Percentiles rank a stretch among this genome's conserved stretches.
These are phyloP conservation scores for Drosophila meridiana DNA, from an alignment of 2,888 invertebrate genomes.

Conservation along the genomic window DNA sequence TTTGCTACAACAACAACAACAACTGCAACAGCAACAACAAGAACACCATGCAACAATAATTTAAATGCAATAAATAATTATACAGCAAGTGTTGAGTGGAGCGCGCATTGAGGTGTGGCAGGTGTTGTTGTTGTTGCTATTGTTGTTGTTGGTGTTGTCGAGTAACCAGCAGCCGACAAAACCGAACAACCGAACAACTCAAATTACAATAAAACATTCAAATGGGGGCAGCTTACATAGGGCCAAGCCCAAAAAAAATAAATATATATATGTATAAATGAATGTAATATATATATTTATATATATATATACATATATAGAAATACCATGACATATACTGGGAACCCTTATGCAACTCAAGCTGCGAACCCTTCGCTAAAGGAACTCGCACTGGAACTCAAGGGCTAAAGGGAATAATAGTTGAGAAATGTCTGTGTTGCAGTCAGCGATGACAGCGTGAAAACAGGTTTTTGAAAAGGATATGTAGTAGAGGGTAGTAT, in stretches of 20 bases:
- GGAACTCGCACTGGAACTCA: slow-evolving; percentile 15
- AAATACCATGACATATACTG: slow-evolving; percentile 18
- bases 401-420: slow-evolving; percentile 23
- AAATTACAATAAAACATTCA: slow-evolving; percentile 64
- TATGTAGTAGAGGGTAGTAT: background rate
- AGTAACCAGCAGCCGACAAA: slow-evolving; percentile 42
- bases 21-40: slow-evolving; percentile 41
- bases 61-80: slow-evolving; percentile 83
- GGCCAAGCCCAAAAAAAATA: slow-evolving; percentile 59
- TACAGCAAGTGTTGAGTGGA: slow-evolving; percentile 80
- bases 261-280: too few relatives aligned
- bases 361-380: slow-evolving; percentile 26
- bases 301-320: background rate
- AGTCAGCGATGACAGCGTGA: slow-evolving; percentile 26
- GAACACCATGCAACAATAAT: slow-evolving; percentile 71
- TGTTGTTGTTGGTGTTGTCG: slow-evolving; percentile 12
- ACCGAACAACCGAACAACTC: slow-evolving; percentile 47
- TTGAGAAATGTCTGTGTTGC: slow-evolving; percentile 13
- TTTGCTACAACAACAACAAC: slow-evolving; percentile 47
- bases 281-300: background rate
- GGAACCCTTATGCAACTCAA: slow-evolving; percentile 23
- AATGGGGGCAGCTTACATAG: slow-evolving; percentile 48
- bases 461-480: background rate
- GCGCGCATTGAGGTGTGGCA: slow-evolving; percentile 78
- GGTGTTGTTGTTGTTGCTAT: slow-evolving; percentile 50